Conservation (phyloP, 2,797 vertebrate genomes). For the Molothrus aeneus region DNA sequence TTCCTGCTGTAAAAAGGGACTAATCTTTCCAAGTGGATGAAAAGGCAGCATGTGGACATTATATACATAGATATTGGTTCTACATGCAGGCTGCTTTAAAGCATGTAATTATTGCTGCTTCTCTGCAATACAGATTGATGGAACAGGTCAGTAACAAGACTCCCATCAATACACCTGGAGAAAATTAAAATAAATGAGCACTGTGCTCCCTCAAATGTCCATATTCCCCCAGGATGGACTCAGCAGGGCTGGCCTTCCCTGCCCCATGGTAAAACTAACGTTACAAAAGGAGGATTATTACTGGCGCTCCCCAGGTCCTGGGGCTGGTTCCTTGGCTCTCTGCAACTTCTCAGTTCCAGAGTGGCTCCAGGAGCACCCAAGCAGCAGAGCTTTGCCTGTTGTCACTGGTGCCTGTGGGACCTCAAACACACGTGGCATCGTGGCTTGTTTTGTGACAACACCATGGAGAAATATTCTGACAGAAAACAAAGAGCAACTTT, state of each 20-base stretch:
- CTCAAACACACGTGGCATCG: not conserved
- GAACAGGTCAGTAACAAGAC: not conserved
- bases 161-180: not conserved
- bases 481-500: not conserved
- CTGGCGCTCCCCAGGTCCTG: not conserved
- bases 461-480: not conserved
- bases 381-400: not conserved
- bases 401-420: not conserved
- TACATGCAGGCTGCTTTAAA: not conserved
- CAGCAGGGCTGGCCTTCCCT: not conserved
- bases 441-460: not conserved
- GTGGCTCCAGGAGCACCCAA: not conserved
- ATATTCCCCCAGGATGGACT: fast-evolving
- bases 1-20: not conserved
- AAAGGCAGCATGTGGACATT: not conserved
- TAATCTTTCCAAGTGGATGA: not conserved
- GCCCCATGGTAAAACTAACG: not conserved
- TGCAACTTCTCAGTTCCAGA: not conserved
- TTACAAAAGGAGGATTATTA: not conserved
- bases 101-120: not conserved
- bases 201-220: not conserved
- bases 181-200: not conserved
- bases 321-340: not conserved
- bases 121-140: not conserved
- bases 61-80: not conserved